These are phyloP conservation scores for Nemoura dubitans DNA, from an alignment of 2,888 invertebrate genomes.

Conservation along the genomic window DNA sequence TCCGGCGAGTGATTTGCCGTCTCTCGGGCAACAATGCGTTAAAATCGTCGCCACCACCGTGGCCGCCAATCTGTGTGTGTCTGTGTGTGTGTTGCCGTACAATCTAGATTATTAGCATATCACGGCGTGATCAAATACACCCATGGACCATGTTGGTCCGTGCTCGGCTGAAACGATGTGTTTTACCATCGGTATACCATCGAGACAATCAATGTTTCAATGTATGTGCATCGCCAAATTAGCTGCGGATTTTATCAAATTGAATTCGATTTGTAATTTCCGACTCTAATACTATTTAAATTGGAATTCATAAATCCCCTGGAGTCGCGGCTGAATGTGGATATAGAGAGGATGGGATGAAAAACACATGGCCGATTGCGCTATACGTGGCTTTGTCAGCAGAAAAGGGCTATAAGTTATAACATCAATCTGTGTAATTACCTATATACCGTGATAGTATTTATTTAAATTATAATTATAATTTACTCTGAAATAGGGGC, in stretches of 20 bases:
- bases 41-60: neutral
- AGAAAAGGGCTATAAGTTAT: neutral
- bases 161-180: neutral
- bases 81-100: neutral
- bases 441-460: neutral
- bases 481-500: neutral
- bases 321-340: neutral
- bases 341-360: neutral
- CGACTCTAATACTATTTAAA: conserved; percentile 28
- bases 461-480: neutral
- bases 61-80: neutral
- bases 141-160: neutral
- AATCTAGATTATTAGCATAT: conserved; percentile 3
- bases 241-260: conserved; percentile 26
- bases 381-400: neutral
- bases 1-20: neutral
- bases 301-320: conserved; percentile 28
- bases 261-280: conserved; percentile 23
- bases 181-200: neutral
- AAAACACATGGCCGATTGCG: neutral
- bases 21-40: conserved; percentile 12
- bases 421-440: neutral
- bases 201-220: conserved; percentile 17
- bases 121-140: neutral
- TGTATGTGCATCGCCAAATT: conserved; percentile 19